phyloP scores from a whole-genome alignment of 2,888 invertebrate genomes.

The Microctonus brassicae region DNA sequence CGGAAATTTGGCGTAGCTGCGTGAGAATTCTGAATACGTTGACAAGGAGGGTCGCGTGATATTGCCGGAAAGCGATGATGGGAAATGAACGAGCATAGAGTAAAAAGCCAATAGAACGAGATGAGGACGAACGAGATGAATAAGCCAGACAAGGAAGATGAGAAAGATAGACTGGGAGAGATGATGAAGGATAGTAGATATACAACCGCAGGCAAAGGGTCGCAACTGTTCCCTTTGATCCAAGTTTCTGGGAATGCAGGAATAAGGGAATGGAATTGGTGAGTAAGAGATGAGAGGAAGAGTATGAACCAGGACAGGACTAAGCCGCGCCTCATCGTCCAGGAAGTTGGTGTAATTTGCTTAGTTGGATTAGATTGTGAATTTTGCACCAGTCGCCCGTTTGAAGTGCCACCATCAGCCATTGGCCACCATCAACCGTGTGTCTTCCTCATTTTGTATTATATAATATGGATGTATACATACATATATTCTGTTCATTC shows the following conservation, averaged over 20 bases:
- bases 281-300: background rate
- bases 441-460: slow-evolving; percentile 8
- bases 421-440: slow-evolving; percentile 17
- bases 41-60: slow-evolving; percentile 25
- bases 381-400: slow-evolving; percentile 57
- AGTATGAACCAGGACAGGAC: slow-evolving; percentile 45
- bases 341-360: slow-evolving; percentile 61
- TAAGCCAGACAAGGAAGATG: slow-evolving; percentile 2
- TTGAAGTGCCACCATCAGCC: slow-evolving; percentile 49
- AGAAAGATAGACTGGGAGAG: slow-evolving; percentile 32
- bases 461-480: background rate
- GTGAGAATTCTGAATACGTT: slow-evolving; percentile 7
- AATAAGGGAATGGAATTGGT: slow-evolving; percentile 3
- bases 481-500: slow-evolving; percentile 6
- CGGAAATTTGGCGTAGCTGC: slow-evolving; percentile 20
- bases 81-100: slow-evolving; percentile 1
- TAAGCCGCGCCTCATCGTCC: slow-evolving; percentile 39
- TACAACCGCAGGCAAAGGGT: slow-evolving; percentile 32
- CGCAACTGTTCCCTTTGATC: slow-evolving; percentile 56
- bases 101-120: slow-evolving; percentile 17
- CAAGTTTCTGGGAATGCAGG: slow-evolving; percentile 61
- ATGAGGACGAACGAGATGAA: slow-evolving; percentile 13
- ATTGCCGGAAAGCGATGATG: slow-evolving; percentile 27
- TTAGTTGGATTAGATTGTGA: slow-evolving; percentile 65
- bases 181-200: slow-evolving; percentile 35